Conservation (phyloP, 2,113 vertebrate species). For the Eudyptes chrysolophus region DNA sequence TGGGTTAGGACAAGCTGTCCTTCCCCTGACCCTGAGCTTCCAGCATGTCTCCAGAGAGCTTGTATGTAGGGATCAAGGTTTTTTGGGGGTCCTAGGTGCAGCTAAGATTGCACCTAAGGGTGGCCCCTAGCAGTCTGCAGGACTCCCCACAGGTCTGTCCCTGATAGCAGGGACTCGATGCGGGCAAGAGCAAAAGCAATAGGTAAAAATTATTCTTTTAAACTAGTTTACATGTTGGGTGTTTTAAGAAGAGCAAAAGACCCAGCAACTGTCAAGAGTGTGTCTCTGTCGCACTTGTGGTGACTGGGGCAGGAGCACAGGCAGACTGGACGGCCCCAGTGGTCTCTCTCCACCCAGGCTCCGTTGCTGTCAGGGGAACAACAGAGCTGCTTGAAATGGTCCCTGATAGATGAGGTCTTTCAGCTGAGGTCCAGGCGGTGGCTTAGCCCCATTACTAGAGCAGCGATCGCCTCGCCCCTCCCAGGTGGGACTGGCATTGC, state of each 20-base stretch:
- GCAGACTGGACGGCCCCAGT: neutral
- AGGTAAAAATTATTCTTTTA: neutral
- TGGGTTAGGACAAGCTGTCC: neutral
- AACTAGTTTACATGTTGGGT: neutral
- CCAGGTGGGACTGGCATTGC: neutral
- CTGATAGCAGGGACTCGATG: neutral
- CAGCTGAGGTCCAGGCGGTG: neutral
- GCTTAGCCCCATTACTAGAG: accelerated
- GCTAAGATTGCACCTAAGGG: neutral
- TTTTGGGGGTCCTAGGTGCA: neutral
- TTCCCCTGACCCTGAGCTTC: neutral
- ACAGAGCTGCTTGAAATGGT: neutral
- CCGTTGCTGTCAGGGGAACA: neutral
- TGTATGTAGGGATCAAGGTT: neutral
- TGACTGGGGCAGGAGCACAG: neutral
- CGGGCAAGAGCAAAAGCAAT: neutral
- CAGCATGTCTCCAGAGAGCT: neutral
- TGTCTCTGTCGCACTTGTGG: neutral
- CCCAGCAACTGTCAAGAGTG: neutral
- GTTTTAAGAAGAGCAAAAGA: neutral
- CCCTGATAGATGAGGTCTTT: neutral
- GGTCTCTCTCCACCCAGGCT: neutral
- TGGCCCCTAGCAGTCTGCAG: neutral
- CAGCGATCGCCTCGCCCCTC: accelerated
- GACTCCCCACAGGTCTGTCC: neutral